Evolutionary conservation across 2,888 invertebrate species (phyloP), one percentile per base, ranked within the genome.

Genomic region (Callyntrura guangdongensis): DNA sequence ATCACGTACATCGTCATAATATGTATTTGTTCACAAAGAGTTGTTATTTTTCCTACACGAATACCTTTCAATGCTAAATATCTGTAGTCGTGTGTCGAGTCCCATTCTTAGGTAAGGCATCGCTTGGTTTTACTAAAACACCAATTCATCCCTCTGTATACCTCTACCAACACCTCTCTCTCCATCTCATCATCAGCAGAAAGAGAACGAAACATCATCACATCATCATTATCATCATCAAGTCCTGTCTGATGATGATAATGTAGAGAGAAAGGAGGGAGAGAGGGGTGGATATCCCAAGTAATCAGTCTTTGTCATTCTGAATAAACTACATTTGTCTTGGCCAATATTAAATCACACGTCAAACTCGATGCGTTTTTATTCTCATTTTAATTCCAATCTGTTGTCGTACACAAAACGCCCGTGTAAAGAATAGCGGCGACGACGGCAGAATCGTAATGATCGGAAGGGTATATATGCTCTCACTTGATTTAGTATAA

Each of bases 271-370:
- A 83, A n/a, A n/a, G n/a, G n/a, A n/a, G n/a, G 22, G 72, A 83
- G 77, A 87, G 69, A 83, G 89, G 92, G 92, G 93, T 92, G 93
- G 92, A 93, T 93, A 91, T 92, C 91, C 90, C 77, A 92, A 84
- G 92, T 86, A 93, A 93, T 93, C 93, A 93, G 93, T 93, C 93
- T 93, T 93, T 93, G 93, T 93, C 93, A 93, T 91, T 93, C 93
- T 92, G 92, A 92, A 93, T 93, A 93, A 93, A 93, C 92, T 89
- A 92, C 93, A 93, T 93, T 93, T 92, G 91, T 93, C 93, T 93
- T 93, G 92, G 92, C 92, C 91, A 92, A 91, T 93, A 93, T 93
- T 93, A 93, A 93, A 93, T 93, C 92, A 92, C 92, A 91, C 91
- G 93, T 93, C 93, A 92, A 90, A 36, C 79, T 79, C 82, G 14